phyloP scores from a whole-genome alignment of 2,113 vertebrate species.

The Mastomys coucha region DNA sequence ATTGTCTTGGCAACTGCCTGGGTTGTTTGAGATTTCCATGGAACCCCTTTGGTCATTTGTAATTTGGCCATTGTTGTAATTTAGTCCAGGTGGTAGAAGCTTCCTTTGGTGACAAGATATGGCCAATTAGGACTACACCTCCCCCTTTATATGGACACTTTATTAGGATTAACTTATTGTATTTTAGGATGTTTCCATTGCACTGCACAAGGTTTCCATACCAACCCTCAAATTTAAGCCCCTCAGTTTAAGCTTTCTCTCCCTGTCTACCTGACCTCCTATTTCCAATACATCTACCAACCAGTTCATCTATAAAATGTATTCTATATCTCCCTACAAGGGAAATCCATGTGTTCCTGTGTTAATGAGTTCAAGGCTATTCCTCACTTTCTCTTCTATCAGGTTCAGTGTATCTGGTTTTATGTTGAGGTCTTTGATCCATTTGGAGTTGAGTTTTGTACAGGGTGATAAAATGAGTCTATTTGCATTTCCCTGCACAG shows the following conservation, averaged over 20 bases:
- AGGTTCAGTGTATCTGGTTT: neutral
- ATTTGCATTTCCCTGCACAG: neutral
- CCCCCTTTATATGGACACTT: neutral
- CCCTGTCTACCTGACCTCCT: neutral
- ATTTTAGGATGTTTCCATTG: neutral
- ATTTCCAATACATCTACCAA: neutral
- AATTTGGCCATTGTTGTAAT: neutral
- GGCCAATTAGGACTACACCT: neutral
- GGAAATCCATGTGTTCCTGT: too few species aligned
- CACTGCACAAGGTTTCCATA: neutral
- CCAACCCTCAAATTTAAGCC: neutral
- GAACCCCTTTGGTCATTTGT: neutral
- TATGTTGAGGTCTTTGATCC: neutral
- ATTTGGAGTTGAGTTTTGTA: neutral
- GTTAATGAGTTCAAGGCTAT: neutral
- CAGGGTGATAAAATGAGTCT: neutral
- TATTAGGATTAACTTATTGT: neutral
- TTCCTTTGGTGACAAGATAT: neutral
- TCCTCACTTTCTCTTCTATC: neutral
- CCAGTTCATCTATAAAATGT: neutral
- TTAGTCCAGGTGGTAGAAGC: neutral
- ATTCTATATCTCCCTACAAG: too few species aligned
- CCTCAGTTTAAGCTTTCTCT: neutral
- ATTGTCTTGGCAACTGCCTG: neutral
- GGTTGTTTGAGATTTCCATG: neutral